Percentiles rank a stretch among this genome's conserved stretches.
phyloP scores from a whole-genome alignment of 2,797 vertebrate species.

The Enoplosus armatus region DNA sequence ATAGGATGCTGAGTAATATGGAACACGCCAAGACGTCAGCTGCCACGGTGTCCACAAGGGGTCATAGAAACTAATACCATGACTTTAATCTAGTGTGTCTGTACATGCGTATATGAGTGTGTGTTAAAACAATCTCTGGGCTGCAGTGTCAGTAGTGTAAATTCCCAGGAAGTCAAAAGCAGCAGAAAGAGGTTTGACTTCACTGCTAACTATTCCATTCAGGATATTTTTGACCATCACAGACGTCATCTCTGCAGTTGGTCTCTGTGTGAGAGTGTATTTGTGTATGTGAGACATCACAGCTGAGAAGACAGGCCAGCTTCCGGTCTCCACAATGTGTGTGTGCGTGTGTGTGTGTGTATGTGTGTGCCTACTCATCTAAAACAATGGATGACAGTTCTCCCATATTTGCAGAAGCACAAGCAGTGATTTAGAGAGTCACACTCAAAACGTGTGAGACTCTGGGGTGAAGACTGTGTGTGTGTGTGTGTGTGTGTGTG shows the following conservation, averaged over 20 bases:
- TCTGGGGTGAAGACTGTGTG: background rate
- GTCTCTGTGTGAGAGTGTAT: conserved; percentile 66
- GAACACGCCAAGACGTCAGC: conserved; percentile 9
- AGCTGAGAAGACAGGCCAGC: conserved; percentile 70
- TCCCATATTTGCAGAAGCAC: conserved; percentile 61
- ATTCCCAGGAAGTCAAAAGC: conserved; percentile 37
- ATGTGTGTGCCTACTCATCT: conserved; percentile 30
- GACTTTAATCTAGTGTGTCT: background rate
- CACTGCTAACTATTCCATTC: conserved; percentile 47
- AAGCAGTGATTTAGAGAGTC: conserved; percentile 62
- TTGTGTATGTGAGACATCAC: conserved; percentile 74
- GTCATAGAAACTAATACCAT: background rate
- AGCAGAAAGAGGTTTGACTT: conserved; percentile 55
- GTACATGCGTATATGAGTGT: background rate
- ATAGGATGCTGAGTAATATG: conserved; percentile 53
- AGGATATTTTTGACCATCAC: conserved; percentile 70
- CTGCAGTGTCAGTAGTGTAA: conserved; percentile 17
- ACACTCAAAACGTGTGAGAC: conserved; percentile 56
- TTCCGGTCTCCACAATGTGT: conserved; percentile 58
- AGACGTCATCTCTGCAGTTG: conserved; percentile 75
- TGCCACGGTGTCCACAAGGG: background rate
- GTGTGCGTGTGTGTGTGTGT: conserved; percentile 37
- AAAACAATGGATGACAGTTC: conserved; percentile 69
- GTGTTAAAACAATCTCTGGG: conserved; percentile 19
- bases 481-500: conserved; percentile 20